Evolutionary conservation across 2,113 vertebrate genomes (phyloP), one percentile per base, ranked within the genome.

Genomic region (Spermophilus dauricus): DNA sequence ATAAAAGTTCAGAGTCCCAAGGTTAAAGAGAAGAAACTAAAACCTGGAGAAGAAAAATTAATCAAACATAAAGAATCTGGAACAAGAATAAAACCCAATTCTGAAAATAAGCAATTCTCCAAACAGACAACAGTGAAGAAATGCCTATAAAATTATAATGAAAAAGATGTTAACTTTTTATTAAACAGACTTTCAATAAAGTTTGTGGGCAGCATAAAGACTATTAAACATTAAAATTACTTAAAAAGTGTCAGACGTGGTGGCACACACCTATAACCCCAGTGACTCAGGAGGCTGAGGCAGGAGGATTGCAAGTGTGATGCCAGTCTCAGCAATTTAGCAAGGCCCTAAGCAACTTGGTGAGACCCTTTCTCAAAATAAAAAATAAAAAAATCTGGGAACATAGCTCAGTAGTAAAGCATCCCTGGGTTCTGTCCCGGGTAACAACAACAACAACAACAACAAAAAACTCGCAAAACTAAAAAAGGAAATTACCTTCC

Each of bases 71-170:
- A 72, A 84, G 42, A 89, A 42, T 45, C 72, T 73, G 32, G 30
- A 67, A 28, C 63, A 56, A 94, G 53, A 67, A 56, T 94, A 28
- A 95, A 17, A 45, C 9, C 8, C 34, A n/a, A 48, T 67, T 69
- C 58, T 84, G 30, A n/a, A 86, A 91, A 18, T 78, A 14, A 91
- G 37, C 70, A 69, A 78, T 78, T 56, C 14, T 61, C 42, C 42
- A 93, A 85, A 63, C 51, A 92, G 63, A 93, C 14, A 61, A 32
- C 53, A 81, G 13, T 80, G 24, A 45, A 80, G 34, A 80, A 95
- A 75, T 65, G 17, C 13, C 42, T 45, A 70, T 56, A 73, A 28
- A 72, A 65, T 80, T 20, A 30, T 73, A 80, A 86, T 24, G 26
- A 58, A 80, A 96, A 70, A 14, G 16, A 61, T 77, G 48, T 83